Conservation (phyloP, 2,113 vertebrate species). For the Copsychus sechellarum region DNA sequence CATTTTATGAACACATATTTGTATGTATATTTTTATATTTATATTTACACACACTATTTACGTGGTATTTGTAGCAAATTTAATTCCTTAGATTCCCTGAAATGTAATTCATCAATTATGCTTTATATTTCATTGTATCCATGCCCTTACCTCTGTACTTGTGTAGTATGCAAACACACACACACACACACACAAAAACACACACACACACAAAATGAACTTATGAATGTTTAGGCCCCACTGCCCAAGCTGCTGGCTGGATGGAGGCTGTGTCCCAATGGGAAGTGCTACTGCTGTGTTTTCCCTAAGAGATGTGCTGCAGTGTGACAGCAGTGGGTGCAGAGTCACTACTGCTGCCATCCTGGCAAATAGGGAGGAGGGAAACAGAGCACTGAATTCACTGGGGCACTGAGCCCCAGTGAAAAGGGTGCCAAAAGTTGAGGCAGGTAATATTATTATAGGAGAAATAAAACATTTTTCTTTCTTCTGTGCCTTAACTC, state of each 20-base stretch:
- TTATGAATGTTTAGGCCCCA: not conserved
- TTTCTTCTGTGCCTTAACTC: not conserved
- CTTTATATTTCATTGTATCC: not conserved
- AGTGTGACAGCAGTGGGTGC: not conserved
- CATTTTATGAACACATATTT: not conserved
- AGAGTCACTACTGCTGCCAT: not conserved
- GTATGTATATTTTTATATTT: not conserved
- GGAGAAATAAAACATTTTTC: not conserved
- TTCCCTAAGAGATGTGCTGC: not conserved
- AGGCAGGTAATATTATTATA: not conserved
- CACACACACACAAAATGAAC: too few relatives aligned
- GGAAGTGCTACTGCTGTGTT: not conserved
- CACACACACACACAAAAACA: not conserved
- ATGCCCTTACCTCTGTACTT: too few relatives aligned
- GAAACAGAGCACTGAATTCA: not conserved
- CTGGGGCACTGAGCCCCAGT: not conserved
- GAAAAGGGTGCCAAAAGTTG: not conserved
- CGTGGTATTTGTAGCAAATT: not conserved
- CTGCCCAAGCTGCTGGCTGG: not conserved
- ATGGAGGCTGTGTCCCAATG: not conserved
- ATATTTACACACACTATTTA: not conserved
- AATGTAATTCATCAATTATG: not conserved
- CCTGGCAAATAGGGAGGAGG: not conserved
- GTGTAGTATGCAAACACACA: too few relatives aligned
- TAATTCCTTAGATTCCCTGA: not conserved